A percentile compares a stretch with the other conserved stretches of the same genome.
Evolutionary conservation across 2,113 vertebrate genomes (phyloP).

Genomic region (Buteo buteo): DNA sequence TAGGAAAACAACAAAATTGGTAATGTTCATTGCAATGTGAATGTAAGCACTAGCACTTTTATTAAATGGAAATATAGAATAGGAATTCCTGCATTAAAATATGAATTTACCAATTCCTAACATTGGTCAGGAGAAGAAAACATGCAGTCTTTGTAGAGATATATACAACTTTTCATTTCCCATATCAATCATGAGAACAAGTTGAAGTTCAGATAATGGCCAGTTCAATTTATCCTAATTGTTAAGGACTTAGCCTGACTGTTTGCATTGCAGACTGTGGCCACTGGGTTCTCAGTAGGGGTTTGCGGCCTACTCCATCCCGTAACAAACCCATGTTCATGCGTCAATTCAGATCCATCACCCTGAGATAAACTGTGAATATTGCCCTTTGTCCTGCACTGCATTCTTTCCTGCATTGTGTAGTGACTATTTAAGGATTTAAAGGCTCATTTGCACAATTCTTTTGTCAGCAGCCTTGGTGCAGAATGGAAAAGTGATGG

Average conservation of each 20-base stretch:
- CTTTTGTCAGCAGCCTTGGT: constrained; percentile 89
- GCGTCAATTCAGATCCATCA: constrained; percentile 98
- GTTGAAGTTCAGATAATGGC: constrained; percentile 85
- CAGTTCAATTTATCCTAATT: constrained; percentile 90
- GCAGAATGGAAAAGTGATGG: constrained; percentile 82
- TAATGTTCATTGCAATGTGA: not conserved
- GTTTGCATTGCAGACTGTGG: constrained; percentile 81
- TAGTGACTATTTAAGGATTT: constrained; percentile 95
- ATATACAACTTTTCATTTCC: constrained; percentile 88
- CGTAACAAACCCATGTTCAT: constrained; percentile 94
- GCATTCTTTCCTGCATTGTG: constrained; percentile 96
- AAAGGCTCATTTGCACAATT: constrained; percentile 99
- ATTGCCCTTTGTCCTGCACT: constrained; percentile 86
- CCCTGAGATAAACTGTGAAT: constrained; percentile 91
- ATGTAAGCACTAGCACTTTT: constrained; percentile 36
- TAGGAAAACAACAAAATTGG: not conserved
- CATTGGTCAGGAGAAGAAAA: constrained; percentile 26
- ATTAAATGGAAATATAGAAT: not conserved
- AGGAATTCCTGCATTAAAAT: constrained; percentile 4
- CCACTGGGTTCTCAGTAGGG: constrained; percentile 90
- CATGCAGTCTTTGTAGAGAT: constrained; percentile 45
- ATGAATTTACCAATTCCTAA: not conserved
- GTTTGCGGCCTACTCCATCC: constrained; percentile 84
- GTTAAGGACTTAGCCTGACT: constrained; percentile 83
- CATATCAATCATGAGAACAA: constrained; percentile 97